A percentile compares a stretch with the other conserved stretches of the same genome.
Evolutionary conservation across 2,113 vertebrate species (phyloP).

Genomic region (Ageneiosus marmoratus): DNA sequence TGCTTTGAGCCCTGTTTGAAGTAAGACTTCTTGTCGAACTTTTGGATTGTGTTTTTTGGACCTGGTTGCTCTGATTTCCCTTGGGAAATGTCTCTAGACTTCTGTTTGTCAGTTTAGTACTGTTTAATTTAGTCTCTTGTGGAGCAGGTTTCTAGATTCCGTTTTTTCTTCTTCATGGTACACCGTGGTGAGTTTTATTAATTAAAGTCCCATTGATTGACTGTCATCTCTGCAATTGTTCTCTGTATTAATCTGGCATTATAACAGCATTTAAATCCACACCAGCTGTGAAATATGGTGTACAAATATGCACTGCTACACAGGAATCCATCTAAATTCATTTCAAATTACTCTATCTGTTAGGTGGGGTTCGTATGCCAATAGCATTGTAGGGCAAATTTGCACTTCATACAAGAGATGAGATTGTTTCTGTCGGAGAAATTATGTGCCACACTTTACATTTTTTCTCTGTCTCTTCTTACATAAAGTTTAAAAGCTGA

Average conservation of each 20-base stretch:
- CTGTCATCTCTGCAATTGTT: not conserved
- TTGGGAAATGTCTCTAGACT: not conserved
- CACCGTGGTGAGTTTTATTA: not conserved
- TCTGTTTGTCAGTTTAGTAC: constrained; percentile 2
- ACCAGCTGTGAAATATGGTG: not conserved
- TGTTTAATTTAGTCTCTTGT: not conserved
- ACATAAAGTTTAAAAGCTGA: not conserved
- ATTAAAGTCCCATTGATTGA: constrained; percentile 6
- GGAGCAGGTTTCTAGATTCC: not conserved
- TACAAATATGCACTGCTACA: not conserved
- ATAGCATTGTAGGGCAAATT: not conserved
- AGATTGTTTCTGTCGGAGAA: not conserved
- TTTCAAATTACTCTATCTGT: not conserved
- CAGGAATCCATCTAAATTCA: not conserved
- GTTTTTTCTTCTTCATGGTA: not conserved
- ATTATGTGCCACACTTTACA: not conserved
- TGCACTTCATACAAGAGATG: not conserved
- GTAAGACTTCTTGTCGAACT: not conserved
- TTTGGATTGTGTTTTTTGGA: not conserved
- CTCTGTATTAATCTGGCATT: constrained; percentile 10
- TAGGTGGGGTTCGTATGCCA: not conserved
- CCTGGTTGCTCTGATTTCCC: constrained; percentile 6
- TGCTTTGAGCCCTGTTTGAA: not conserved
- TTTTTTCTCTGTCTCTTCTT: not conserved
- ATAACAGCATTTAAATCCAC: not conserved